These are phyloP conservation scores for Spialia ferax DNA, from an alignment of 2,888 invertebrate species.

Conservation along the genomic window DNA sequence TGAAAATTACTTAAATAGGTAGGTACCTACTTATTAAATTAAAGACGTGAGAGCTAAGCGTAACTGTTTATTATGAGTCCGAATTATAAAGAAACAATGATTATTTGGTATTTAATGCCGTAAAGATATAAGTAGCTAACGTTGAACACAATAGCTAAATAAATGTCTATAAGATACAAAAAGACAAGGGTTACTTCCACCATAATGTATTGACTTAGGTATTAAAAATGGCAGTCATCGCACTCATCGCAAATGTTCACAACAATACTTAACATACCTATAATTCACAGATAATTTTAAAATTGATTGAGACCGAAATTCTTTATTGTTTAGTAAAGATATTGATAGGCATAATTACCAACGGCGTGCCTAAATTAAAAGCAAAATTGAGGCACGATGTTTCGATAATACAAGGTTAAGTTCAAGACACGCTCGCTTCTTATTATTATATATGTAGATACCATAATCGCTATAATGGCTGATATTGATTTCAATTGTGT, in stretches of 20 bases:
- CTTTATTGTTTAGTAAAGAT: background rate
- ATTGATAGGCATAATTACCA: background rate
- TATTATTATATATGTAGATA: background rate
- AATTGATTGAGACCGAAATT: background rate
- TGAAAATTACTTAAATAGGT: too few relatives aligned
- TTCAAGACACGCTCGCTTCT: constrained; percentile 17
- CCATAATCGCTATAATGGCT: constrained; percentile 15
- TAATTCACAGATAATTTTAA: background rate
- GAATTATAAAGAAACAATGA: too few relatives aligned
- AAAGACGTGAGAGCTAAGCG: too few relatives aligned
- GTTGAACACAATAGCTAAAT: too few relatives aligned
- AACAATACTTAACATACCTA: too few relatives aligned
- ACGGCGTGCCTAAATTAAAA: constrained; percentile 15
- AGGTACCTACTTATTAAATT: too few relatives aligned
- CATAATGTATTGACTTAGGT: too few relatives aligned
- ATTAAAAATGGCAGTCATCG: background rate
- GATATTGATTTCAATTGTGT: background rate
- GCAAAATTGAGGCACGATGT: background rate
- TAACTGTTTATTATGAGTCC: too few relatives aligned
- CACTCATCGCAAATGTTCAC: background rate
- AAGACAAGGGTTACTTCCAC: too few relatives aligned
- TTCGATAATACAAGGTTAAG: constrained; percentile 24
- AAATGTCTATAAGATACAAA: too few relatives aligned
- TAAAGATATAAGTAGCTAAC: too few relatives aligned
- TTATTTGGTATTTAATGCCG: too few relatives aligned